phyloP scores from a whole-genome alignment of 2,797 vertebrate species.

The Brachymystax lenok region DNA sequence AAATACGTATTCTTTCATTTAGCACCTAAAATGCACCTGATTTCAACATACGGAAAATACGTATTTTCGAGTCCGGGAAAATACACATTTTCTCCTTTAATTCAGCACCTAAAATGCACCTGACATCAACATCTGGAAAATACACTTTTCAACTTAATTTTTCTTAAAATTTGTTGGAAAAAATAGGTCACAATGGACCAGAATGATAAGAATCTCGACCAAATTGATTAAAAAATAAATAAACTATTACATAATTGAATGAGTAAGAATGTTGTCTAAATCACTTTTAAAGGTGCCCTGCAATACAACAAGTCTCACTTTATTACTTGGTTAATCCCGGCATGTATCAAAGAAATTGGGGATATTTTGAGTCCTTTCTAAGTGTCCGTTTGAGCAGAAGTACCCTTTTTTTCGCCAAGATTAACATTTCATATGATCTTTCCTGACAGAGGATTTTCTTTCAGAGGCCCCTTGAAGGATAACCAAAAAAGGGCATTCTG shows the following conservation, averaged over 20 bases:
- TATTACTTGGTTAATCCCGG: not conserved
- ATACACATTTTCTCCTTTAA: no score
- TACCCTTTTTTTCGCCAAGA: conserved; percentile 65
- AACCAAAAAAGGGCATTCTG: conserved; percentile 86
- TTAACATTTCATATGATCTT: conserved; percentile 87
- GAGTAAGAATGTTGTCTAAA: not conserved
- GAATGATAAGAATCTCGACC: not conserved
- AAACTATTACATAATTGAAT: not conserved
- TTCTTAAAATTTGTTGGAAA: conserved; percentile 4
- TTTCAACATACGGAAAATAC: no score
- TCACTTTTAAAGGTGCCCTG: no score
- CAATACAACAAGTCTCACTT: not conserved
- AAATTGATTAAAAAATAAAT: not conserved
- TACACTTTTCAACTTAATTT: no score
- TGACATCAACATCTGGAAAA: no score
- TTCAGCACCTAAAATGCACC: no score
- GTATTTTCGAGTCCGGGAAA: no score
- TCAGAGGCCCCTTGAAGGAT: conserved; percentile 84
- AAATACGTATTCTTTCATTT: no score
- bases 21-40: no score
- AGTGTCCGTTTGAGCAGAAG: conserved; percentile 41
- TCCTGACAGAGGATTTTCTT: conserved; percentile 86
- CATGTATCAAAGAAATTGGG: not conserved
- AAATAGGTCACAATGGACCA: not conserved
- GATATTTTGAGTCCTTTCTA: conserved; percentile 21